Conservation (phyloP, 1,140 invertebrate genomes). For the Eciton burchellii region DNA sequence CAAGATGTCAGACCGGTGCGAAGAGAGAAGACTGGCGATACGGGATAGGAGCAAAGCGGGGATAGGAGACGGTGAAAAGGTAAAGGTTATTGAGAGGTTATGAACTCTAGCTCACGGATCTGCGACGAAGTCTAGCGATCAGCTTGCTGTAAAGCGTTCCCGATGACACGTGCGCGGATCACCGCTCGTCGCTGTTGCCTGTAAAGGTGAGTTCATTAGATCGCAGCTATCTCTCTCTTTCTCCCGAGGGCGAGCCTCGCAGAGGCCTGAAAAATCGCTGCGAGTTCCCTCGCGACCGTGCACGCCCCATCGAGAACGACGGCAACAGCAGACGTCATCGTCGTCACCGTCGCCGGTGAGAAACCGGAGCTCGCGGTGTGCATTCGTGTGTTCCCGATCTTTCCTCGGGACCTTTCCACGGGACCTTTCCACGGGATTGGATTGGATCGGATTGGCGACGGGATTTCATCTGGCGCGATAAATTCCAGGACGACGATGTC, state of each 20-base stretch:
- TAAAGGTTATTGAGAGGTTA: conserved; percentile 79
- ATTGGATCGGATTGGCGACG: neutral
- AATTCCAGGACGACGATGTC: neutral
- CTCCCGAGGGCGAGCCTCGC: too few relatives aligned
- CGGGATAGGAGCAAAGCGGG: conserved; percentile 33
- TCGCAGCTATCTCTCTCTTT: neutral
- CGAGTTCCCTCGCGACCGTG: neutral
- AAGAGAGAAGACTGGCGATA: conserved; percentile 34
- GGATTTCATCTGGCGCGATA: conserved; percentile 1
- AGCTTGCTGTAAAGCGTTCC: conserved; percentile 67
- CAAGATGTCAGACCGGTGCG: conserved; percentile 51
- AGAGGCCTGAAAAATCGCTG: neutral
- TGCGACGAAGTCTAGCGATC: conserved; percentile 68
- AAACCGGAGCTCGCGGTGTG: too few relatives aligned
- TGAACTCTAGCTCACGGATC: conserved; percentile 77
- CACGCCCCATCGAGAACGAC: too few relatives aligned
- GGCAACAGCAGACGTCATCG: too few relatives aligned
- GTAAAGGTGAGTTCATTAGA: conserved; percentile 70
- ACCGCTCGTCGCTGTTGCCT: conserved; percentile 64
- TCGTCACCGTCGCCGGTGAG: too few relatives aligned
- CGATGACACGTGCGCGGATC: conserved; percentile 70
- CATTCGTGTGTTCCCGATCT: too few relatives aligned
- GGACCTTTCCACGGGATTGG: neutral
- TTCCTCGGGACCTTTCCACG: too few relatives aligned
- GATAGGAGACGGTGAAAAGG: conserved; percentile 70